Evolutionary conservation across 1,140 invertebrate species (phyloP), one percentile per base, ranked within the genome.

Genomic region (Colletes gigas): DNA sequence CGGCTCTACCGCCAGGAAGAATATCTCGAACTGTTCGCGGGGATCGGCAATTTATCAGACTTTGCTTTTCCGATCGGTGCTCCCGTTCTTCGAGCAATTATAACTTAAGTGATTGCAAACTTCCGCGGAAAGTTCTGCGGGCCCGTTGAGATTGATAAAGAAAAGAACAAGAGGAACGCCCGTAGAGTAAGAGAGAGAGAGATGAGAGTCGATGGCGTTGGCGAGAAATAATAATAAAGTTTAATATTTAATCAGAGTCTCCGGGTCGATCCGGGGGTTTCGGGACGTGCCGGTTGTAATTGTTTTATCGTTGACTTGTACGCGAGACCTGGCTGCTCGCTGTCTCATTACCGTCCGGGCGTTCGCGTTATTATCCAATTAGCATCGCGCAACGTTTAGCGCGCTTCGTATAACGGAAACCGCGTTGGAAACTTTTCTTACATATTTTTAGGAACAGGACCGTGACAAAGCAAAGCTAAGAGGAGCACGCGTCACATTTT

Each of bases 311-410:
- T 19, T 57, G 41, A 0, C 39, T 6, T 30, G 19, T 39, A 8
- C 9, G 19, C 14, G 21, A 15, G 14, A n/a, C 15, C n/a, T 4
- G 54, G 30, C 30, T 12, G 19, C 57, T 17, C 30, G 30, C 19
- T 47, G 21, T 54, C 63, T 77, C 10, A 60, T 77, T 60, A 69
- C 14, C 57, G 52, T 6, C 7, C 17, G 17, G 39, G 44, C 75
- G 60, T 10, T 17, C 3, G 21, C 39, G 30, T 75, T 75, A 75
- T 75, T 66, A 66, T 66, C 60, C 50, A 75, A 54, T 75, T 75
- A 75, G n/a, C 21, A 55, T 75, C 41, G 17, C 47, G 72, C n/a
- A 41, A 54, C 21, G 60, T 30, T 52, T 17, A 14, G 41, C n/a
- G n/a, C 21, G 2, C 60, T n/a, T 41, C 4, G 30, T 7, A 6